Percentiles rank a stretch among this genome's conserved stretches.
Evolutionary conservation across 2,888 invertebrate genomes (phyloP).

Genomic region (Pherbina coryleti): DNA sequence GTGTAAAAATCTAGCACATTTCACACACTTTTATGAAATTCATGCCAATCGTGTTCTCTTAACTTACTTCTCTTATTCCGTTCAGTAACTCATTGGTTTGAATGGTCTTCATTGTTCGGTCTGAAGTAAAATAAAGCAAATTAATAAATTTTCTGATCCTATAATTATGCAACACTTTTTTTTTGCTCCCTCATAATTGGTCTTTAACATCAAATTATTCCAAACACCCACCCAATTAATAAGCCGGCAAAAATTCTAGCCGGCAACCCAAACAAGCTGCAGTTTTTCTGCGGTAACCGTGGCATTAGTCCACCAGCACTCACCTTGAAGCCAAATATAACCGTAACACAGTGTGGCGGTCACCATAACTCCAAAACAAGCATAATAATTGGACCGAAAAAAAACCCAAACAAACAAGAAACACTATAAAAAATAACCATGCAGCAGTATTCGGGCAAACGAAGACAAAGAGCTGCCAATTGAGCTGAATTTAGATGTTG

Average conservation of each 20-base stretch:
- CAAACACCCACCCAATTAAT: no score
- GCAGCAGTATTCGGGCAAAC: neutral
- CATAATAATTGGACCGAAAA: neutral
- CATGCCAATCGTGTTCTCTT: no score
- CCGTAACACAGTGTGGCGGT: neutral
- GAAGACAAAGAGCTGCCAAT: neutral
- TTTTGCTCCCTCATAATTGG: no score
- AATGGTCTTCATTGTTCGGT: no score
- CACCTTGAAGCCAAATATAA: neutral
- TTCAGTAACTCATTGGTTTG: no score
- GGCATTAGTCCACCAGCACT: neutral
- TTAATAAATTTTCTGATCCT: no score
- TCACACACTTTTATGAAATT: no score
- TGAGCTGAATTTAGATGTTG: conserved; percentile 2
- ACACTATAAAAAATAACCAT: neutral
- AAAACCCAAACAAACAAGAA: neutral
- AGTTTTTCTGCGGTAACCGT: neutral
- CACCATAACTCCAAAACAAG: neutral
- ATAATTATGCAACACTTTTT: no score
- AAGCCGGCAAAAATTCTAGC: neutral
- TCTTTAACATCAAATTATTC: no score
- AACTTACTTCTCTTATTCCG: no score
- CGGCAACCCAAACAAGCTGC: neutral
- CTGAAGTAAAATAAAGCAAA: no score
- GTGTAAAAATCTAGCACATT: no score